These are phyloP conservation scores for Salvelinus fontinalis DNA, from an alignment of 2,113 vertebrate genomes.

Conservation along the genomic window DNA sequence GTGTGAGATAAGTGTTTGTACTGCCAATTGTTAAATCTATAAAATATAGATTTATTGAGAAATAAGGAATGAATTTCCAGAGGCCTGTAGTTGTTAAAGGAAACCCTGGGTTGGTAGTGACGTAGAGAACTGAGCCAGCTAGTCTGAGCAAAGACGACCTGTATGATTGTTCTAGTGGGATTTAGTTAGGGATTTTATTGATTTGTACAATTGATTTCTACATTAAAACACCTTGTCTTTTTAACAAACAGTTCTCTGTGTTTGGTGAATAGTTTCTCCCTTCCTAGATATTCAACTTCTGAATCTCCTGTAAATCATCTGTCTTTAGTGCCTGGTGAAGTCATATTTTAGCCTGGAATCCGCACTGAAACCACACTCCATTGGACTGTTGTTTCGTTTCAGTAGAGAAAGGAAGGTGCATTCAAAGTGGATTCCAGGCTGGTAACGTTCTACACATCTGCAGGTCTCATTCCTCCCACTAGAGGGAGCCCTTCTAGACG, in stretches of 20 bases:
- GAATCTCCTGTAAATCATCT: not conserved
- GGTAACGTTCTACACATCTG: not conserved
- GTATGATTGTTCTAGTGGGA: not conserved
- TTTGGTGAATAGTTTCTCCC: not conserved
- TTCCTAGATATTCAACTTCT: not conserved
- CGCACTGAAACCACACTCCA: not conserved
- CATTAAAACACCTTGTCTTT: not conserved
- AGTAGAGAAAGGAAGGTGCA: not conserved
- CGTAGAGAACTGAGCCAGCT: not conserved
- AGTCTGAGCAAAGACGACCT: not conserved
- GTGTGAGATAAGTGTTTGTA: slow-evolving; percentile 19
- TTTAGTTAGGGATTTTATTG: not conserved
- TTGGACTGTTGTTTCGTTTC: not conserved
- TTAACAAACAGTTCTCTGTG: not conserved
- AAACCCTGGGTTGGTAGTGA: not conserved
- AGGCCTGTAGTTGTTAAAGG: not conserved
- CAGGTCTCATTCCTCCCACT: slow-evolving; percentile 48
- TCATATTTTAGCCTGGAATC: no score
- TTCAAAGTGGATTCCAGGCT: not conserved
- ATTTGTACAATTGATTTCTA: not conserved
- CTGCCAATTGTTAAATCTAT: slow-evolving; percentile 39
- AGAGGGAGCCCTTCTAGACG: slow-evolving; percentile 73
- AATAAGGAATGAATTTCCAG: not conserved
- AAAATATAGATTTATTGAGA: slow-evolving; percentile 5
- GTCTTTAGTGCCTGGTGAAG: no score